A percentile compares a stretch with the other conserved stretches of the same genome.
phyloP scores from a whole-genome alignment of 2,888 invertebrate genomes.

The Synanthedon vespiformis region DNA sequence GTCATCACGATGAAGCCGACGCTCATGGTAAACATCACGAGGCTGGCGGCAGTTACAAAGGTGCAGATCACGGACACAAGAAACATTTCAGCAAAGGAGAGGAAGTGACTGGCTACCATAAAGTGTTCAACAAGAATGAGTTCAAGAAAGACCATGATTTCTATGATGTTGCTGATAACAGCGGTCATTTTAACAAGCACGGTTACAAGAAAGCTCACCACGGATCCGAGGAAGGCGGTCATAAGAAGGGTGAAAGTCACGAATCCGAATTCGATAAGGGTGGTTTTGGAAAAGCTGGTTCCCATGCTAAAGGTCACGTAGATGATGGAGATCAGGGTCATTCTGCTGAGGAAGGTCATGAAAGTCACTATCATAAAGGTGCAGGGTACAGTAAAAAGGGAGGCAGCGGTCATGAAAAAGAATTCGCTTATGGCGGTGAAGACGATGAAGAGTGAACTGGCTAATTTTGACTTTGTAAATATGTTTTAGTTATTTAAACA shows the following conservation, averaged over 20 bases:
- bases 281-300: conserved; percentile 68
- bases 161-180: conserved; percentile 78
- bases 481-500: conserved; percentile 30
- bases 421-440: conserved; percentile 50
- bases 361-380: conserved; percentile 65
- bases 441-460: conserved; percentile 35
- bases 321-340: conserved; percentile 67
- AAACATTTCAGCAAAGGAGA: conserved; percentile 76
- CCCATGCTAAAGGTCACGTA: conserved; percentile 68
- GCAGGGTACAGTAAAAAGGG: conserved; percentile 68
- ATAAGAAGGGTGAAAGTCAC: conserved; percentile 67
- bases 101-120: conserved; percentile 78
- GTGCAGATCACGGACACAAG: conserved; percentile 69
- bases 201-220: conserved; percentile 68
- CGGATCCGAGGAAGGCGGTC: conserved; percentile 64
- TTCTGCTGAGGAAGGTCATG: conserved; percentile 67
- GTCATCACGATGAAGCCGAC: conserved; percentile 64
- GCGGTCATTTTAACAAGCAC: conserved; percentile 75
- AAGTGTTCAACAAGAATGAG: conserved; percentile 81
- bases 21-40: conserved; percentile 69
- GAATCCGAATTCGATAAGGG: conserved; percentile 64
- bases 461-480: conserved; percentile 26
- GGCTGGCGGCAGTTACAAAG: conserved; percentile 63
- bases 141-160: conserved; percentile 82
- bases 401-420: conserved; percentile 54